These are phyloP conservation scores for Muscina levida DNA, from an alignment of 2,888 invertebrate species.

Conservation along the genomic window DNA sequence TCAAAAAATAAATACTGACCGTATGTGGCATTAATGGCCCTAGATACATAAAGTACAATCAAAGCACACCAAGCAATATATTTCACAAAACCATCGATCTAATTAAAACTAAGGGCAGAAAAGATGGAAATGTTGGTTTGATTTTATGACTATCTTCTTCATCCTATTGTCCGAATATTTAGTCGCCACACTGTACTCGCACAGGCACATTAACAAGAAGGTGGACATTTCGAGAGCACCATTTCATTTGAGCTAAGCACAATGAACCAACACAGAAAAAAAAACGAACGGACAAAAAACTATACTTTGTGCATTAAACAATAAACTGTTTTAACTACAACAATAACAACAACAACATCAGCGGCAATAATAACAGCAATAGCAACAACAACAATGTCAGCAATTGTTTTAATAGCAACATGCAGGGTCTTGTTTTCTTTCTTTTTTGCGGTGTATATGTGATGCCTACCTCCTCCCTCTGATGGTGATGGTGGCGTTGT, in stretches of 20 bases:
- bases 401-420: constrained; percentile 57
- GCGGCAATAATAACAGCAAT: constrained; percentile 56
- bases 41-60: too few relatives aligned
- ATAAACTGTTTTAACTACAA: constrained; percentile 37
- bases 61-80: too few relatives aligned
- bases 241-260: constrained; percentile 53
- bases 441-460: constrained; percentile 37
- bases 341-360: constrained; percentile 43
- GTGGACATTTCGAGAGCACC: constrained; percentile 64
- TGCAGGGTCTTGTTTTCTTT: constrained; percentile 60
- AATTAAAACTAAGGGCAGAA: too few relatives aligned
- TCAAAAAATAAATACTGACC: too few relatives aligned
- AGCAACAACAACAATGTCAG: constrained; percentile 46
- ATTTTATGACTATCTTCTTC: too few relatives aligned
- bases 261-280: constrained; percentile 29
- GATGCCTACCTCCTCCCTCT: neutral
- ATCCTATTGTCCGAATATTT: too few relatives aligned
- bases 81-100: too few relatives aligned
- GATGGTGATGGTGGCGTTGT: constrained; percentile 19
- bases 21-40: too few relatives aligned
- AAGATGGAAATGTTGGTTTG: too few relatives aligned
- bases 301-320: constrained; percentile 50
- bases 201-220: constrained; percentile 50
- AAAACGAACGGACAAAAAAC: too few relatives aligned
- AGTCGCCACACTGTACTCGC: constrained; percentile 13